phyloP scores from a whole-genome alignment of 2,797 vertebrate species.

The Aulostomus chinensis region DNA sequence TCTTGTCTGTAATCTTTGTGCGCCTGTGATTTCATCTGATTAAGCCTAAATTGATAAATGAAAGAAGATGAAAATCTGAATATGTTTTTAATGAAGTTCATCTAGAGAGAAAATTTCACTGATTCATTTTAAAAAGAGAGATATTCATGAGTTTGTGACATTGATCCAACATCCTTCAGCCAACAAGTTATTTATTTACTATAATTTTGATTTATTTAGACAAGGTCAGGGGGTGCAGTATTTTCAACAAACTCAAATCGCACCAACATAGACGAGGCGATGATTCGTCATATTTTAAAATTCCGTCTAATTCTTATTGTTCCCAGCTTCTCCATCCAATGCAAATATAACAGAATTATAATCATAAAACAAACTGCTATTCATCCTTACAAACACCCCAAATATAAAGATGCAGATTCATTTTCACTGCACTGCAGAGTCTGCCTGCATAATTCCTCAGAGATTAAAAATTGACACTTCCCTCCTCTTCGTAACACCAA shows the following conservation, averaged over 20 bases:
- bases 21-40: too few relatives aligned
- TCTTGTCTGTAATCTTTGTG: too few relatives aligned
- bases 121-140: slow-evolving; percentile 33
- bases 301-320: too few relatives aligned
- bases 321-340: too few relatives aligned
- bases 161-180: slow-evolving; percentile 59
- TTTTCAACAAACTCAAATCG: slow-evolving; percentile 2
- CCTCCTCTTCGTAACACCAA: slow-evolving; percentile 45
- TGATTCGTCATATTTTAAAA: too few relatives aligned
- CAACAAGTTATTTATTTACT: slow-evolving; percentile 52
- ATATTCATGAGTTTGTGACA: slow-evolving; percentile 38
- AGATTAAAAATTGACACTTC: slow-evolving; percentile 65
- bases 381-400: too few relatives aligned
- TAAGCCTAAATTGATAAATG: too few relatives aligned
- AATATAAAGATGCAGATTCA: slow-evolving; percentile 52
- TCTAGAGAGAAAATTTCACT: slow-evolving; percentile 27
- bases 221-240: slow-evolving; percentile 37
- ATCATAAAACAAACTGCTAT: too few relatives aligned
- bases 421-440: slow-evolving; percentile 18
- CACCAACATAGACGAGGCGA: neutral
- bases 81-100: too few relatives aligned
- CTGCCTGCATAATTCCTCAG: slow-evolving; percentile 33
- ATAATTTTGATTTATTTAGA: slow-evolving; percentile 51
- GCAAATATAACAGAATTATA: too few relatives aligned
- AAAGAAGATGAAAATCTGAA: too few relatives aligned